Evolutionary conservation across 2,113 vertebrate genomes (phyloP), one percentile per base, ranked within the genome.

Genomic region (Chaetorhynchus papuensis): DNA sequence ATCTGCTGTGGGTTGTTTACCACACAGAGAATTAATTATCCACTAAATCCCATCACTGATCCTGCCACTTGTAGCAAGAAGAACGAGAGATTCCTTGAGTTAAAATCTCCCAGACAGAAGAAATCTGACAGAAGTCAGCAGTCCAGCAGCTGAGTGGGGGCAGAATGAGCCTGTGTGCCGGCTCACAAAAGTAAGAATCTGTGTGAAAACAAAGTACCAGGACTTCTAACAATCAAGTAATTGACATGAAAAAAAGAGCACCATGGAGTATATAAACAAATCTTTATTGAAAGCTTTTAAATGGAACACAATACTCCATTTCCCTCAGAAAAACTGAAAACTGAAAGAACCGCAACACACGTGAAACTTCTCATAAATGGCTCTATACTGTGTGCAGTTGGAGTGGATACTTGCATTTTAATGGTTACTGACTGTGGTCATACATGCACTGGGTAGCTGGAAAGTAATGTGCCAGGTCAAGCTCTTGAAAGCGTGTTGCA

Each of bases 261-360:
- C 37, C 8, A 13, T 12, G 28, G 41, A 52, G 6, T 41, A 63
- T 33, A 88, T 41, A 68, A 81, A 95, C 69, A 68, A 49, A 74
- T 81, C 31, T 96, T 97, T 97, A 95, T 96, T 96, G 90, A 90
- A 88, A 94, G 88, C 88, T 95, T 83, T 93, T 61, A 77, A 80
- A 87, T 31, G 31, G n/a, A 95, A 81, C 52, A 76, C 10, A 56
- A 3, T 15, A 52, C 30, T 90, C 30, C 16, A 6, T 50, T 87
- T 80, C 52, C 7, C 8, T 57, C 35, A 35, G 63, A 61, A 87
- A 65, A 76, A 68, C 24, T 21, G 27, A 63, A 69, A 80, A 31
- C 24, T 22, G 23, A 44, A 76, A 61, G 42, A 85, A 93, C 65
- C 0, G 1, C 54, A 74, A 27, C n/a, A 85, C 50, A 53, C 1